Conservation (phyloP, 2,113 vertebrate species). For the Etheostoma cragini region DNA sequence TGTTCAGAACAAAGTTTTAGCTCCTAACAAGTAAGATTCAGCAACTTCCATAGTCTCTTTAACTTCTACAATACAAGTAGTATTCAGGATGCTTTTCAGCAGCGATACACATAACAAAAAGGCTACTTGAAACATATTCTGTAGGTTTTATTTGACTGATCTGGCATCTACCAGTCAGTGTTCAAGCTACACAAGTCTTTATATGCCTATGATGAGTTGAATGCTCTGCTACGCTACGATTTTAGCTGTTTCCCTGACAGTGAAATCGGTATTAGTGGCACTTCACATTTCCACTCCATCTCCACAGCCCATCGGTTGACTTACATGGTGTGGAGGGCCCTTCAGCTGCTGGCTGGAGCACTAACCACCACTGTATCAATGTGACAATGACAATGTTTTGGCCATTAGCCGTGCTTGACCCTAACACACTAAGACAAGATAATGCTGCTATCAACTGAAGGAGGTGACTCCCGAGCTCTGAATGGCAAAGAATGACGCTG, state of each 20-base stretch:
- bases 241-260: slow-evolving; percentile 48
- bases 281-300: slow-evolving; percentile 70
- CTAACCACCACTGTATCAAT: slow-evolving; percentile 54
- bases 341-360: slow-evolving; percentile 58
- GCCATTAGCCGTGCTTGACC: slow-evolving; percentile 70
- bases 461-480: slow-evolving; percentile 44
- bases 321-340: slow-evolving; percentile 49
- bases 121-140: not conserved
- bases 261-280: slow-evolving; percentile 58
- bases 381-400: slow-evolving; percentile 68
- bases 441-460: slow-evolving; percentile 47
- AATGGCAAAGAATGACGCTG: slow-evolving; percentile 34
- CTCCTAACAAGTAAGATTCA: not conserved
- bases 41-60: not conserved
- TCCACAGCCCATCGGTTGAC: slow-evolving; percentile 57
- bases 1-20: not conserved
- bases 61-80: not conserved
- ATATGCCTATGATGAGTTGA: slow-evolving; percentile 12
- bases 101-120: not conserved
- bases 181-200: not conserved
- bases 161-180: slow-evolving; percentile 8
- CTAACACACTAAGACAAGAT: slow-evolving; percentile 59
- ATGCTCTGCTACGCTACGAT: slow-evolving; percentile 4
- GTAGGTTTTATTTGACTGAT: not conserved
- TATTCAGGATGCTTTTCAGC: not conserved